phyloP scores from a whole-genome alignment of 1,140 invertebrate genomes.

The Oryzaephilus surinamensis region DNA sequence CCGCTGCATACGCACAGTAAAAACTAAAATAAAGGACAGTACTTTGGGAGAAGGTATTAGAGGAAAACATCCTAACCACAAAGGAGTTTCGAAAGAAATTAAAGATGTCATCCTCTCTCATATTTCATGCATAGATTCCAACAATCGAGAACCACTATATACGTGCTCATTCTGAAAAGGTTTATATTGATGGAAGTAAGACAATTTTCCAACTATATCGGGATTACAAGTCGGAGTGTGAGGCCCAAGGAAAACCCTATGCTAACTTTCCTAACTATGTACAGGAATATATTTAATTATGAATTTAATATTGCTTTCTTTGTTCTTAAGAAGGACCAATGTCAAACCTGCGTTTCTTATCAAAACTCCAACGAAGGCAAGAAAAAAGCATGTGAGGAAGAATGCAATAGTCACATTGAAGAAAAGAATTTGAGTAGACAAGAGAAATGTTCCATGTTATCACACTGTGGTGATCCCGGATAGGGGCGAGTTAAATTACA shows the following conservation, averaged over 20 bases:
- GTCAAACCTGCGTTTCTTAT: constrained; percentile 27
- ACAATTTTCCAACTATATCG: constrained; percentile 8
- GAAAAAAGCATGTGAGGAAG: constrained; percentile 15
- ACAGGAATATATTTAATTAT: constrained; percentile 11
- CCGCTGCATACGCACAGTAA: constrained; percentile 6
- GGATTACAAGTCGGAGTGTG: constrained; percentile 11
- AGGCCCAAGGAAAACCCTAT: constrained; percentile 5
- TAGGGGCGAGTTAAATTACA: too few species aligned
- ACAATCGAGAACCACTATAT: constrained; percentile 1
- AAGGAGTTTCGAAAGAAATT: constrained; percentile 2
- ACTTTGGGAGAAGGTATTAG: constrained; percentile 5
- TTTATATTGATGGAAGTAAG: constrained; percentile 13
- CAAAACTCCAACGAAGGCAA: constrained; percentile 23
- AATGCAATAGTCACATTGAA: too few species aligned
- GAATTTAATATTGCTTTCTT: constrained; percentile 13
- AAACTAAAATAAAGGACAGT: constrained; percentile 3
- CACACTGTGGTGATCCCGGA: too few species aligned
- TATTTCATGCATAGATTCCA: constrained; percentile 2
- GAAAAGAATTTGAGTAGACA: too few species aligned
- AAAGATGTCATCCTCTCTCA: constrained; percentile 2
- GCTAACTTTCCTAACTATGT: constrained; percentile 9
- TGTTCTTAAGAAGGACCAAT: constrained; percentile 27
- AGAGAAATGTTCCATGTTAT: too few species aligned
- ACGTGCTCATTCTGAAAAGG: constrained; percentile 5
- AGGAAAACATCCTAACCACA: constrained; percentile 7